These are phyloP conservation scores for Sepiola atlantica DNA, from an alignment of 2,888 invertebrate species.

Conservation along the genomic window DNA sequence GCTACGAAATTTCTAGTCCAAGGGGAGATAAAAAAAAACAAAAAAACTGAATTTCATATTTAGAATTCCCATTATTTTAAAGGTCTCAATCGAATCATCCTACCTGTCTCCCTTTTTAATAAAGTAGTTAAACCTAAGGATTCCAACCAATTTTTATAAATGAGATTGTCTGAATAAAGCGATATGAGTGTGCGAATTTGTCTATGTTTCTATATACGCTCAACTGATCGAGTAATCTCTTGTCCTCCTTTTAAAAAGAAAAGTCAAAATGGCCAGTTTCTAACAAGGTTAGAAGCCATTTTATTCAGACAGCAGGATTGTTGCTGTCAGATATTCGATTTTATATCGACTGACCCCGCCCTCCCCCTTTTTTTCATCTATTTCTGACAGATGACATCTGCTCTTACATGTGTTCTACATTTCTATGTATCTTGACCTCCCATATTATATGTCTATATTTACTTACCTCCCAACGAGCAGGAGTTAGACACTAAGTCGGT, in stretches of 20 bases:
- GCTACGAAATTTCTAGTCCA: too few species aligned
- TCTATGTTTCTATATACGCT: not conserved
- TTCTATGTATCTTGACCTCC: not conserved
- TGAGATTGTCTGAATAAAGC: too few species aligned
- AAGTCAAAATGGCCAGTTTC: not conserved
- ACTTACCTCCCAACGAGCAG: too few species aligned
- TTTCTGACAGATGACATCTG: not conserved
- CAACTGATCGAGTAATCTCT: not conserved
- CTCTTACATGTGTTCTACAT: conserved; percentile 32
- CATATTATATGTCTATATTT: not conserved
- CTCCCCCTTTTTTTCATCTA: not conserved
- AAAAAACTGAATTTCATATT: too few species aligned
- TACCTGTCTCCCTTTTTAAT: too few species aligned
- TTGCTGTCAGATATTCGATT: not conserved
- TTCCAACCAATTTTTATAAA: too few species aligned
- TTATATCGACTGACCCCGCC: not conserved
- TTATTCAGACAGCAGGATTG: not conserved
- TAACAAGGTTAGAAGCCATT: conserved; percentile 2
- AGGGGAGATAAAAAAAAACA: too few species aligned
- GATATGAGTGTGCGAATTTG: too few species aligned
- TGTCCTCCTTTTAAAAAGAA: not conserved
- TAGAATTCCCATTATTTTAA: too few species aligned
- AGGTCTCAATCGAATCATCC: too few species aligned
- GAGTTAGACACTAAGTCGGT: too few species aligned
- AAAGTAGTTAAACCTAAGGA: too few species aligned